These are phyloP conservation scores for Augochlora pura DNA, from an alignment of 1,140 invertebrate species.

Conservation along the genomic window DNA sequence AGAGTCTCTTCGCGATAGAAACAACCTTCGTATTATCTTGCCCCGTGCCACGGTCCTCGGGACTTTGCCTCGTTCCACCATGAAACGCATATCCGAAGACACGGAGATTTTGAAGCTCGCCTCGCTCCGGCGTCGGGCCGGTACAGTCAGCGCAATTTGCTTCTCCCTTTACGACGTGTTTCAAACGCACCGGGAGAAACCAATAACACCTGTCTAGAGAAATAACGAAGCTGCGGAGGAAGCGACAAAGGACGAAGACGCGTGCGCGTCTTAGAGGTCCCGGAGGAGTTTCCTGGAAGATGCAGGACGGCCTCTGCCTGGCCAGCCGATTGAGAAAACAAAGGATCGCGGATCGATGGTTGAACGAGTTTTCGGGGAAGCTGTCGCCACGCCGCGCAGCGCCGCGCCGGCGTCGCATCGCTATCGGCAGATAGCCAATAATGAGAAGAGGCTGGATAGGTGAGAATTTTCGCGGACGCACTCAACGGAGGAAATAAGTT, in stretches of 20 bases:
- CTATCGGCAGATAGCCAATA: slow-evolving; percentile 48
- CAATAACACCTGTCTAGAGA: slow-evolving; percentile 7
- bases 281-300: neutral
- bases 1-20: neutral
- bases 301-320: neutral
- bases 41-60: neutral
- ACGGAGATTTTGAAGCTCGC: neutral
- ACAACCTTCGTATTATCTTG: neutral
- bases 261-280: neutral
- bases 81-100: neutral
- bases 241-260: neutral
- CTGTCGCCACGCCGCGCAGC: neutral
- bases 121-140: neutral
- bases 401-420: too few relatives aligned
- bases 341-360: slow-evolving; percentile 18
- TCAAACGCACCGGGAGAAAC: neutral
- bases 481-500: slow-evolving; percentile 33
- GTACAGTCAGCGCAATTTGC: neutral
- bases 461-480: slow-evolving; percentile 47
- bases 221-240: slow-evolving; percentile 4
- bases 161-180: slow-evolving; percentile 1
- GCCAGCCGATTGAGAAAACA: neutral
- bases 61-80: neutral
- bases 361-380: slow-evolving; percentile 38
- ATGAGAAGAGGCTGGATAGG: slow-evolving; percentile 31